A percentile compares a stretch with the other conserved stretches of the same genome.
phyloP scores from a whole-genome alignment of 2,797 vertebrate species.

The Acipenser transmontanus region DNA sequence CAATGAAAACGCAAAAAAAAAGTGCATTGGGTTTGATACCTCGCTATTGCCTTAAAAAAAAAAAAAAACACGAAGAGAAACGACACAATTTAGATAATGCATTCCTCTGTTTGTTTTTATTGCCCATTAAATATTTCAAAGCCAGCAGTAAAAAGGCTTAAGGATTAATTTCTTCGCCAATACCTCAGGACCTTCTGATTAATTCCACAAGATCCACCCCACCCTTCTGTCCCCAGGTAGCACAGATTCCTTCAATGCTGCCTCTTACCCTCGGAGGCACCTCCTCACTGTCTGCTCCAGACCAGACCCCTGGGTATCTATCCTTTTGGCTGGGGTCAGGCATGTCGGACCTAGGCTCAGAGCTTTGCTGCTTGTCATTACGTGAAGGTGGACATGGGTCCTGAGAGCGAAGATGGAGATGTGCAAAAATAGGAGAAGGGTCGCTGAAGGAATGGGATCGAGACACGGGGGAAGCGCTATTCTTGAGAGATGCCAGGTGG shows the following conservation, averaged over 20 bases:
- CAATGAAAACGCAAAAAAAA: too few species aligned
- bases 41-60: too few species aligned
- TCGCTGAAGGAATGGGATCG: slow-evolving; percentile 80
- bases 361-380: slow-evolving; percentile 81
- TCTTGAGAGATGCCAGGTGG: slow-evolving; percentile 78
- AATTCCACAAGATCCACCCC: too few species aligned
- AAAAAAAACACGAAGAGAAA: too few species aligned
- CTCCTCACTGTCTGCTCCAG: slow-evolving; percentile 82
- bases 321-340: slow-evolving; percentile 73
- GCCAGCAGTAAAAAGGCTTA: too few species aligned
- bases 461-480: slow-evolving; percentile 76
- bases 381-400: slow-evolving; percentile 72
- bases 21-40: too few species aligned
- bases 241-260: background rate
- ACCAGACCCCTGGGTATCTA: slow-evolving; percentile 49
- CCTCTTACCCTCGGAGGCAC: slow-evolving; percentile 92
- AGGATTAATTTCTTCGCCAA: too few species aligned
- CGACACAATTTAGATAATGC: too few species aligned
- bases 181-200: too few species aligned
- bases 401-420: slow-evolving; percentile 93
- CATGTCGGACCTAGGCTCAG: slow-evolving; percentile 73
- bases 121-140: too few species aligned
- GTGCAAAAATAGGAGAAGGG: slow-evolving; percentile 88
- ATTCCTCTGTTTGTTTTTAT: too few species aligned
- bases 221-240: too few species aligned